phyloP scores from a whole-genome alignment of 1,140 invertebrate genomes.

The Amphibalanus amphitrite region DNA sequence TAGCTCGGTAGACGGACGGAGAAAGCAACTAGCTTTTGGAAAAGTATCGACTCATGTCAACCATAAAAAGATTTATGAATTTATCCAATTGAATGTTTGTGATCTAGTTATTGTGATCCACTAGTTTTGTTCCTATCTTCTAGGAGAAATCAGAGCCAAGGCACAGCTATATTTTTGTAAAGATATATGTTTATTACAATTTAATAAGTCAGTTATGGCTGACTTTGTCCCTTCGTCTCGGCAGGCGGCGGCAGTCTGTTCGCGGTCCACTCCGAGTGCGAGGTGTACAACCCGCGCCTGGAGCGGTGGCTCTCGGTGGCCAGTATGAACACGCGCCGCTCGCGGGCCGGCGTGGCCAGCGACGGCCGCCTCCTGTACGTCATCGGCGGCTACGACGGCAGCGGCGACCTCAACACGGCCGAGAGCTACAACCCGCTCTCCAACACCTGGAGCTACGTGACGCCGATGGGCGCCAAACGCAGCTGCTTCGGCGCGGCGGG shows the following conservation, averaged over 20 bases:
- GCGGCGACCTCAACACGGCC: conserved; percentile 50
- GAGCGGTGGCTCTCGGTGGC: conserved; percentile 44
- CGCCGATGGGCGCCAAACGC: conserved; percentile 54
- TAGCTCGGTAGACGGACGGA: no score
- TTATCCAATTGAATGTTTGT: no score
- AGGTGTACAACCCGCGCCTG: conserved; percentile 44
- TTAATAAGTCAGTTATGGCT: no score
- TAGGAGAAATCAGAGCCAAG: no score
- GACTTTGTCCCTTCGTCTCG: no score
- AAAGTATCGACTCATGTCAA: no score
- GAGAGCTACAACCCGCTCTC: conserved; percentile 50
- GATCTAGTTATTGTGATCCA: no score
- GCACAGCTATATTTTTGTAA: no score
- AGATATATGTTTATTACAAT: no score
- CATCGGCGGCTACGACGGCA: conserved; percentile 67
- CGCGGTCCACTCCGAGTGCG: conserved; percentile 51
- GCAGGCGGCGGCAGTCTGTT: conserved; percentile 54
- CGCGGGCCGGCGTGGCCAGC: conserved; percentile 45
- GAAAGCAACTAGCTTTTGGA: no score
- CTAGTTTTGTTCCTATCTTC: no score
- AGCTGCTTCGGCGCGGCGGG: conserved; percentile 38
- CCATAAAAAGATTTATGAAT: no score
- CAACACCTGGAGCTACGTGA: conserved; percentile 38
- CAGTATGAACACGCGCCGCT: conserved; percentile 19
- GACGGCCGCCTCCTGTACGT: conserved; percentile 66